Conservation (phyloP, 2,113 vertebrate species). For the Anarhynchus alexandrinus region DNA sequence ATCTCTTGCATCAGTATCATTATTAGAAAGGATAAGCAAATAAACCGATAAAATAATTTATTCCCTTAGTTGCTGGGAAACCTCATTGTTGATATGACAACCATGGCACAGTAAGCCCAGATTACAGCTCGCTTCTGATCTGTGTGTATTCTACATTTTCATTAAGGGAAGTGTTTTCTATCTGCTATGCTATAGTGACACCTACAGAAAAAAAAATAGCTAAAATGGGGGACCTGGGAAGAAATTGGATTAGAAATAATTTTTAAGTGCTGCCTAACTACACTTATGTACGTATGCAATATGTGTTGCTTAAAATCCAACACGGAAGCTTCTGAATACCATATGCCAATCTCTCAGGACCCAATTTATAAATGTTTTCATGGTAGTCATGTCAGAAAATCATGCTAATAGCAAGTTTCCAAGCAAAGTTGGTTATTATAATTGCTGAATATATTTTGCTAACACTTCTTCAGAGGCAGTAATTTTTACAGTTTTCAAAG, state of each 20-base stretch:
- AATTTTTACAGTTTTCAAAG: background rate
- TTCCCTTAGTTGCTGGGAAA: constrained; percentile 75
- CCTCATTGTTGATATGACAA: constrained; percentile 80
- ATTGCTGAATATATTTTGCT: constrained; percentile 43
- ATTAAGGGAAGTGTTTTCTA: constrained; percentile 36
- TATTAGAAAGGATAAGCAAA: constrained; percentile 67
- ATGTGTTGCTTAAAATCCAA: background rate
- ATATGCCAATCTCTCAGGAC: background rate
- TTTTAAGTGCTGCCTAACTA: background rate
- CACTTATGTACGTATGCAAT: background rate
- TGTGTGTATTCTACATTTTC: constrained; percentile 27
- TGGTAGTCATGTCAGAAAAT: constrained; percentile 14
- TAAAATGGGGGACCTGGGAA: background rate
- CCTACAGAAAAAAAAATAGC: constrained; percentile 71
- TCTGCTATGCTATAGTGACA: constrained; percentile 75
- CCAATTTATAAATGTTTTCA: constrained; percentile 12
- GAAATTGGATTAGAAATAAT: background rate
- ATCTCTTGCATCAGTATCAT: constrained; percentile 49
- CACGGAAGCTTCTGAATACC: background rate
- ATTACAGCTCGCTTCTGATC: constrained; percentile 53
- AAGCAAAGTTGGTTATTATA: background rate
- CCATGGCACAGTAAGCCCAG: constrained; percentile 64
- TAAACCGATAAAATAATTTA: constrained; percentile 72
- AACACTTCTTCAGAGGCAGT: background rate
- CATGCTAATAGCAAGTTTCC: constrained; percentile 12